Conservation (phyloP, 2,113 vertebrate species). For the Meriones unguiculatus region DNA sequence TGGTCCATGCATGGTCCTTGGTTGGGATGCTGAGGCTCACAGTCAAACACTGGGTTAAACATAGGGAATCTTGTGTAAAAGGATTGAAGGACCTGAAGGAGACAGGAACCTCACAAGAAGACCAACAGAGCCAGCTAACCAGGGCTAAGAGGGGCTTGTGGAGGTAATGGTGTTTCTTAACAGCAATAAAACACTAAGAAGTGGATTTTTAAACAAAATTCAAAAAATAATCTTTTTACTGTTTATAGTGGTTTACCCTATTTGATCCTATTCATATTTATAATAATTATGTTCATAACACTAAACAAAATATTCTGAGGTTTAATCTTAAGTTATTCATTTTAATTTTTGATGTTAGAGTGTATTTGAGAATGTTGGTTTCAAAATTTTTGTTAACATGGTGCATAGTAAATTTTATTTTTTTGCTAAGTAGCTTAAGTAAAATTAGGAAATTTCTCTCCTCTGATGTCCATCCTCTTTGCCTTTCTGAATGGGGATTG, state of each 20-base stretch:
- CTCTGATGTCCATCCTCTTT: too few relatives aligned
- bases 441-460: slow-evolving; percentile 20
- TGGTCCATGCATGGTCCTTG: too few relatives aligned
- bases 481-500: too few relatives aligned
- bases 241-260: neutral
- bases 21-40: too few relatives aligned
- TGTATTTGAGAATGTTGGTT: slow-evolving; percentile 37
- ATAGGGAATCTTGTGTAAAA: too few relatives aligned
- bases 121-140: too few relatives aligned
- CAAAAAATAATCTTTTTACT: neutral
- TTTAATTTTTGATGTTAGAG: slow-evolving; percentile 38
- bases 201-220: neutral
- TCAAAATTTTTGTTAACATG: neutral
- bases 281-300: neutral
- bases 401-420: slow-evolving; percentile 19
- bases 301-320: neutral
- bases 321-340: slow-evolving; percentile 53
- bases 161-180: too few relatives aligned
- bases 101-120: too few relatives aligned
- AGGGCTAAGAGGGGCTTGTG: too few relatives aligned
- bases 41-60: too few relatives aligned
- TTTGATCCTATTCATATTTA: neutral
- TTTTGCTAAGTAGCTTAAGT: slow-evolving; percentile 56
- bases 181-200: too few relatives aligned
- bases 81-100: too few relatives aligned